Conservation (phyloP, 2,888 invertebrate species). For the Pollenia labialis region DNA sequence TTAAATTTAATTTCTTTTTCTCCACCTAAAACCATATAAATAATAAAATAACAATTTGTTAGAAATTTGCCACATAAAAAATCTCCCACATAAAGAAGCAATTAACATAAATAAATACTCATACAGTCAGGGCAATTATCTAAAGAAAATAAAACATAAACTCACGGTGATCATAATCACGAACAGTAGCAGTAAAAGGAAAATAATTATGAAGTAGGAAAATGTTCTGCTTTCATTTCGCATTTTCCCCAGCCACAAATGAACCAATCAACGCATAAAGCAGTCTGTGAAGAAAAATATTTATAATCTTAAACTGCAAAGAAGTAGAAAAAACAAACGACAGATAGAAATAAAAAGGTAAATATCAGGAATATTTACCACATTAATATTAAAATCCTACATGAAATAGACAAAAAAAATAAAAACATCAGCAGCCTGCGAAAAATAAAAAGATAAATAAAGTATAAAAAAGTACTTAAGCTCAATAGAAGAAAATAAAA, state of each 20-base stretch:
- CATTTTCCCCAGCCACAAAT: slow-evolving; percentile 11
- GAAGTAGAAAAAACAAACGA: neutral
- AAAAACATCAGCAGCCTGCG: neutral
- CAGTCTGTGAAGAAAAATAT: slow-evolving; percentile 16
- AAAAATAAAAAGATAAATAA: slow-evolving; percentile 26
- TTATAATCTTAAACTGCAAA: slow-evolving; percentile 29
- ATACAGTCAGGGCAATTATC: slow-evolving; percentile 54
- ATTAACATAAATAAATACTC: slow-evolving; percentile 64
- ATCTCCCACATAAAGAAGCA: slow-evolving; percentile 33
- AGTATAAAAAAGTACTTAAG: neutral
- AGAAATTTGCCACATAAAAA: slow-evolving; percentile 24
- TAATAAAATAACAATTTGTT: slow-evolving; percentile 37
- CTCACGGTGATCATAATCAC: slow-evolving; percentile 17
- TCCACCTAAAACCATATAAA: slow-evolving; percentile 11
- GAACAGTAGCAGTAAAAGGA: neutral
- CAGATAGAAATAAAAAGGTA: slow-evolving; percentile 15
- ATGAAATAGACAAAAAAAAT: neutral
- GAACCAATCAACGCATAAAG: slow-evolving; percentile 5
- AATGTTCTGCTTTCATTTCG: neutral
- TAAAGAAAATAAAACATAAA: slow-evolving; percentile 51
- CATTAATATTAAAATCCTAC: slow-evolving; percentile 25
- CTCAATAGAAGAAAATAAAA: neutral
- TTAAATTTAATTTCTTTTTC: neutral
- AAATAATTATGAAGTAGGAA: slow-evolving; percentile 14
- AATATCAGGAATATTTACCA: slow-evolving; percentile 50